phyloP scores from a whole-genome alignment of 2,888 invertebrate species.

The Hydropsyche betteni region DNA sequence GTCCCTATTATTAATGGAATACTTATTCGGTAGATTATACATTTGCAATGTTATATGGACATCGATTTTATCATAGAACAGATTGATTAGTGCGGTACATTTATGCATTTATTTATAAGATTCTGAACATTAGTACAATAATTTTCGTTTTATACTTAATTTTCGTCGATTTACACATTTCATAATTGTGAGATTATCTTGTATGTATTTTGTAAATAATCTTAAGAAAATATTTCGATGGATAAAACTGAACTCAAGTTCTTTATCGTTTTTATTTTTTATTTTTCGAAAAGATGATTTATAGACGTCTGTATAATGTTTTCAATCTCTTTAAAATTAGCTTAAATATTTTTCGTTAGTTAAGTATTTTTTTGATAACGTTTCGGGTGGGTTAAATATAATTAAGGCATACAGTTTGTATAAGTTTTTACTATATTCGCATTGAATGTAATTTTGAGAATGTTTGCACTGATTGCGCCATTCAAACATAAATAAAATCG shows the following conservation, averaged over 20 bases:
- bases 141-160: too few species aligned
- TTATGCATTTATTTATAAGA: too few species aligned
- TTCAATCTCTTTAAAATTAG: too few species aligned
- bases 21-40: too few species aligned
- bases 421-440: slow-evolving; percentile 24
- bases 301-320: not conserved
- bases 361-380: slow-evolving; percentile 9
- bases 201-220: slow-evolving; percentile 7
- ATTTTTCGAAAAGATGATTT: not conserved
- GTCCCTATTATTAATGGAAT: too few species aligned
- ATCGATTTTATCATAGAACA: too few species aligned
- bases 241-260: not conserved
- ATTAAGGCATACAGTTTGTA: slow-evolving; percentile 14
- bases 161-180: not conserved
- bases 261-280: not conserved
- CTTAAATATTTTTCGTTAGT: slow-evolving; percentile 1
- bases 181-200: slow-evolving; percentile 19
- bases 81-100: too few species aligned
- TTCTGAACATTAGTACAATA: too few species aligned
- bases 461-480: slow-evolving; percentile 49
- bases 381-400: slow-evolving; percentile 35
- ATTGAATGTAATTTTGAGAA: slow-evolving; percentile 7
- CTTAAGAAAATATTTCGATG: not conserved
- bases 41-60: too few species aligned
- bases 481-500: slow-evolving; percentile 45